phyloP scores from a whole-genome alignment of 2,113 vertebrate species.

The Pituophis catenifer region DNA sequence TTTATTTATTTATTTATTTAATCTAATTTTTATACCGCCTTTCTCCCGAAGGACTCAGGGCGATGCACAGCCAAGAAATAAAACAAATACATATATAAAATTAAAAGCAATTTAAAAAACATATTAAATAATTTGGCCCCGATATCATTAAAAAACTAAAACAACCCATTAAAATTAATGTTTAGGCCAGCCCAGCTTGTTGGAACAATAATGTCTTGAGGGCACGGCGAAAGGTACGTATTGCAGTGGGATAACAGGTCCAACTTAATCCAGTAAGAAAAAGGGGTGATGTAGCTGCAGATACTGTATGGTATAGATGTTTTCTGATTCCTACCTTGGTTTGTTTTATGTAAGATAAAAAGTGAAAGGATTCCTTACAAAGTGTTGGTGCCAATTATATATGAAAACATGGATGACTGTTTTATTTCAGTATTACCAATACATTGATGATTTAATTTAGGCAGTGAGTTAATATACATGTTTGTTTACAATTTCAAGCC shows the following conservation, averaged over 20 bases:
- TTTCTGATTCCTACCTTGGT: background rate
- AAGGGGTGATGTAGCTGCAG: background rate
- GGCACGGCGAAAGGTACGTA: too few relatives aligned
- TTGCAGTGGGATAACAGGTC: background rate
- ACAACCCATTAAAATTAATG: too few relatives aligned
- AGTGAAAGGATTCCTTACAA: background rate
- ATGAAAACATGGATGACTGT: background rate
- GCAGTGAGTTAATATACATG: background rate
- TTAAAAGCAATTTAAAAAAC: too few relatives aligned
- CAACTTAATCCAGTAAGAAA: background rate
- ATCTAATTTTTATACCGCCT: too few relatives aligned
- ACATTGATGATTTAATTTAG: background rate
- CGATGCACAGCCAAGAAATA: too few relatives aligned
- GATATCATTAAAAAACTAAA: too few relatives aligned
- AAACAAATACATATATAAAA: too few relatives aligned
- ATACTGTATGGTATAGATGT: background rate
- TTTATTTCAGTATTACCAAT: background rate
- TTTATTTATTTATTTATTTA: too few relatives aligned
- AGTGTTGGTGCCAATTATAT: background rate
- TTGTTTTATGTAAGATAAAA: background rate
- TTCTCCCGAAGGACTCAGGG: too few relatives aligned
- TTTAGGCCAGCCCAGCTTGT: too few relatives aligned
- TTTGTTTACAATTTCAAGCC: background rate
- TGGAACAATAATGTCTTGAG: too few relatives aligned
- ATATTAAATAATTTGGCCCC: too few relatives aligned